Evolutionary conservation across 2,888 invertebrate species (phyloP).

Genomic region (Ectemnius continuus): DNA sequence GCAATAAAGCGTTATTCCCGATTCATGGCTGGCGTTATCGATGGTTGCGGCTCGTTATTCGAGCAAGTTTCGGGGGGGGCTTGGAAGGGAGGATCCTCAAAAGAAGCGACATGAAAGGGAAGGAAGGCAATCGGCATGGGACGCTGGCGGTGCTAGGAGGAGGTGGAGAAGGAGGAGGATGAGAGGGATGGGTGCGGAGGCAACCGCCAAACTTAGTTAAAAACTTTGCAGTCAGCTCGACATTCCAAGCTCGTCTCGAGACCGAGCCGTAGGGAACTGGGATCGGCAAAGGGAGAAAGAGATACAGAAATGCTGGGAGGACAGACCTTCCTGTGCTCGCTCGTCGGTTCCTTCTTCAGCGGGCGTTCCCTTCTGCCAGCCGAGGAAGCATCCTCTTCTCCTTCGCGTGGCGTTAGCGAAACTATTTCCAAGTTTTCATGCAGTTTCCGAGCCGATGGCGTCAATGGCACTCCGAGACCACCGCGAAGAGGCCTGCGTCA

Average conservation of each 20-base stretch:
- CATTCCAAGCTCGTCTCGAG: constrained; percentile 67
- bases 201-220: constrained; percentile 74
- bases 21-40: constrained; percentile 60
- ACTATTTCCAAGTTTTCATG: constrained; percentile 73
- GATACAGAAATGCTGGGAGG: constrained; percentile 36
- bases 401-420: constrained; percentile 58
- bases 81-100: constrained; percentile 57
- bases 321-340: constrained; percentile 38
- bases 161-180: too few relatives aligned
- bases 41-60: constrained; percentile 40
- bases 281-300: constrained; percentile 39
- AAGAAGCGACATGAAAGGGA: constrained; percentile 70
- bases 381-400: constrained; percentile 22
- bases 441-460: constrained; percentile 65
- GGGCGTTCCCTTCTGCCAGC: constrained; percentile 16
- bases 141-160: constrained; percentile 34
- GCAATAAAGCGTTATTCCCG: constrained; percentile 36
- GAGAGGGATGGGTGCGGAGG: constrained; percentile 37
- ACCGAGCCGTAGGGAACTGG: constrained; percentile 44
- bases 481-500: constrained; percentile 50
- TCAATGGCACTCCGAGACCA: constrained; percentile 52
- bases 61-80: constrained; percentile 48
- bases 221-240: constrained; percentile 75
- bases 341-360: constrained; percentile 16
- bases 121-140: constrained; percentile 61